A percentile compares a stretch with the other conserved stretches of the same genome.
phyloP scores from a whole-genome alignment of 2,113 vertebrate genomes.

The Geothlypis trichas region DNA sequence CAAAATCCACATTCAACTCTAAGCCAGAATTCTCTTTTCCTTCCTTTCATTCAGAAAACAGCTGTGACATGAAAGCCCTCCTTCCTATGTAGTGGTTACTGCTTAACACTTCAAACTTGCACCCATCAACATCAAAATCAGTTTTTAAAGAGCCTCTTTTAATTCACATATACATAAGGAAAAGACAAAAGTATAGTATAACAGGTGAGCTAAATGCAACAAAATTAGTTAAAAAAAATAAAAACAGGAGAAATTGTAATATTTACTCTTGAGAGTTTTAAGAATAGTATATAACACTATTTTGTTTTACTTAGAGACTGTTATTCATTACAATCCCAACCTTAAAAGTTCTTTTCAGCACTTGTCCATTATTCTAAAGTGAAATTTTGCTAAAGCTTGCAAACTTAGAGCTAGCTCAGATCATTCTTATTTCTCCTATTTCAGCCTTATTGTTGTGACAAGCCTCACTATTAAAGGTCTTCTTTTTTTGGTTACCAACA shows the following conservation, averaged over 20 bases:
- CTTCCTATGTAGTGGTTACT: not conserved
- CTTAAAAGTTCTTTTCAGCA: not conserved
- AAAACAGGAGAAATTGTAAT: not conserved
- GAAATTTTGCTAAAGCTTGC: not conserved
- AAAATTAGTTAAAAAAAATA: not conserved
- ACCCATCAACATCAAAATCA: not conserved
- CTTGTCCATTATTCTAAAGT: not conserved
- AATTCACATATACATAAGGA: not conserved
- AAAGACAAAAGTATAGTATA: not conserved
- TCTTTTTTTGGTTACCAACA: not conserved
- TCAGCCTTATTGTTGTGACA: not conserved
- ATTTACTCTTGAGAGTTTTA: not conserved
- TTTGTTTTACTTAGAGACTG: not conserved
- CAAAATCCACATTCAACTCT: not conserved
- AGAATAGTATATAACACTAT: not conserved
- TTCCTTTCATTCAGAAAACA: not conserved
- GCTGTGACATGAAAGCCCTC: not conserved
- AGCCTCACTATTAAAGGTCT: not conserved
- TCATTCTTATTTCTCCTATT: not conserved
- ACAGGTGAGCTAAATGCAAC: accelerated
- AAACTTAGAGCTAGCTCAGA: not conserved
- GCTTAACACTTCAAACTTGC: not conserved
- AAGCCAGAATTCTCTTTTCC: not conserved
- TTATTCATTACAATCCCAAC: not conserved
- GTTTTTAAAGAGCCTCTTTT: not conserved